Conservation (phyloP, 2,113 vertebrate species). For the Silurus asotus region DNA sequence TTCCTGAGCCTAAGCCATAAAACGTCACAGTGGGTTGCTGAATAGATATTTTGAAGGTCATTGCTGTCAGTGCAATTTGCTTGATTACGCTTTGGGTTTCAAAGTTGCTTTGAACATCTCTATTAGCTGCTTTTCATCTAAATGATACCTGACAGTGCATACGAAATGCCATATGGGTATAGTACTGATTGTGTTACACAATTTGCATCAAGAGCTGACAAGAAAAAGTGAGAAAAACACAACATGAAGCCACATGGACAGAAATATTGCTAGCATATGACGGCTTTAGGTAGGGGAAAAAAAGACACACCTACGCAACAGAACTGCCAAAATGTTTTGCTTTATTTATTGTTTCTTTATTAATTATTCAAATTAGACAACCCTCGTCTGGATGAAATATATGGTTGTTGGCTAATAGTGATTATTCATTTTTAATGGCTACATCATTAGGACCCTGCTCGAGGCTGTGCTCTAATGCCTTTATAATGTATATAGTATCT, state of each 20-base stretch:
- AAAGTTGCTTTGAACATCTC: not conserved
- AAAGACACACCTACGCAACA: not conserved
- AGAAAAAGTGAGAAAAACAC: not conserved
- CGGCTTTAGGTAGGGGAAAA: not conserved
- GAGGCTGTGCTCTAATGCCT: not conserved
- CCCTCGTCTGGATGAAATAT: not conserved
- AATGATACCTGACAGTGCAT: not conserved
- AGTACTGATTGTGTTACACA: constrained; percentile 1
- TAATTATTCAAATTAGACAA: constrained; percentile 11
- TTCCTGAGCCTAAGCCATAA: constrained; percentile 9
- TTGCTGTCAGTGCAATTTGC: constrained; percentile 14
- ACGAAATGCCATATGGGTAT: constrained; percentile 7
- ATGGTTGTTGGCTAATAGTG: not conserved
- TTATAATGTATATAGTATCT: not conserved
- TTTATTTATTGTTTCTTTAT: constrained; percentile 12
- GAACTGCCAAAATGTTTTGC: not conserved
- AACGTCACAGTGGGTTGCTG: not conserved
- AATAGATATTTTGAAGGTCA: constrained; percentile 21
- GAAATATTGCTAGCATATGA: not conserved
- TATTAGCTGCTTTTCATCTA: not conserved
- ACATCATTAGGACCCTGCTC: not conserved
- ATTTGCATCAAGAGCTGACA: constrained; percentile 9
- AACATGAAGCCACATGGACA: not conserved
- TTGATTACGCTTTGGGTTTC: not conserved
- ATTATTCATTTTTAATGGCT: not conserved